A percentile compares a stretch with the other conserved stretches of the same genome.
Conservation (phyloP, 2,113 vertebrate species). For the Edolisoma coerulescens region DNA sequence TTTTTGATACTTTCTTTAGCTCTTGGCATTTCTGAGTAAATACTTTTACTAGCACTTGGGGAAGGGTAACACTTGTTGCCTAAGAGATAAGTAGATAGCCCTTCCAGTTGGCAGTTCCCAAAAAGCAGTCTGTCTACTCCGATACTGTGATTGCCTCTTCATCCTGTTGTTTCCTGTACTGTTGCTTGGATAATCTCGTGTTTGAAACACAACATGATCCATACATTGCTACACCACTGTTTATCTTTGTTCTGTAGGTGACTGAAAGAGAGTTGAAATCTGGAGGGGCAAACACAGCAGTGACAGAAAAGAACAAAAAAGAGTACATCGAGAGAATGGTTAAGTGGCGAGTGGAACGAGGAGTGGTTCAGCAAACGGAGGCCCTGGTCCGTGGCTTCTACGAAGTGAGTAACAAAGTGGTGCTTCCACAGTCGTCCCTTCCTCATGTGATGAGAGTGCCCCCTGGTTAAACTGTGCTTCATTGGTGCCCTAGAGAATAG, state of each 20-base stretch:
- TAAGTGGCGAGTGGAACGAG: slow-evolving; percentile 93
- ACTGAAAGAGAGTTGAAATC: slow-evolving; percentile 96
- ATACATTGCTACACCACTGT: not conserved
- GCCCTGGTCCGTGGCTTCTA: slow-evolving; percentile 95
- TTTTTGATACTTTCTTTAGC: not conserved
- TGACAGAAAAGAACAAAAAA: slow-evolving; percentile 98
- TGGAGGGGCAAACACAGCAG: slow-evolving; percentile 91
- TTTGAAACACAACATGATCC: not conserved
- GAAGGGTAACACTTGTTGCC: not conserved
- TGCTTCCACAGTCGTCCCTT: not conserved
- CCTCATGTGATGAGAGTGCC: not conserved
- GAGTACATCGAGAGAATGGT: slow-evolving; percentile 99
- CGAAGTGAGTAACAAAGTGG: slow-evolving; percentile 77
- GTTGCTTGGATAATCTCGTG: not conserved
- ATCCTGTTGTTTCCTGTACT: not conserved
- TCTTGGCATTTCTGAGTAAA: not conserved
- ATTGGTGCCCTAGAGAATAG: not conserved
- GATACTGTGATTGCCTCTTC: not conserved
- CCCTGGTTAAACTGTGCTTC: not conserved
- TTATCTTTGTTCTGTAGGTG: slow-evolving; percentile 74
- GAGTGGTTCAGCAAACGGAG: slow-evolving; percentile 93
- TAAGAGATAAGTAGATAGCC: not conserved
- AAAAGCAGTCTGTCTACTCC: not conserved
- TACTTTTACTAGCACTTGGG: not conserved
- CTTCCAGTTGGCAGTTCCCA: not conserved